Evolutionary conservation across 2,888 invertebrate genomes (phyloP).

Genomic region (Drosophila pseudotalamancana): DNA sequence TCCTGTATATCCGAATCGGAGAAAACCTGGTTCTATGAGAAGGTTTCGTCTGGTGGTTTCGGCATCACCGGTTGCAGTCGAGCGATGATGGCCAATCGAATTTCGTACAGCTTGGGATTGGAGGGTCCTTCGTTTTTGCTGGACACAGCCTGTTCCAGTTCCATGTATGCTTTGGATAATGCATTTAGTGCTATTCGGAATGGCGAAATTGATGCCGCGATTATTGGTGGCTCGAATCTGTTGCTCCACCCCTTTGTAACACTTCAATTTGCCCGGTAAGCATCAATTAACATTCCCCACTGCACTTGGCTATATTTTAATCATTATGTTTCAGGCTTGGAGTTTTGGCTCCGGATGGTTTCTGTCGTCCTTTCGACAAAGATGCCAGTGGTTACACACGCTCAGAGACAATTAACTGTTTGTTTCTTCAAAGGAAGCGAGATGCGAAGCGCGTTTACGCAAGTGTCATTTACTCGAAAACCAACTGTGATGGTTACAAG

Average conservation of each 20-base stretch:
- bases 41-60: constrained; percentile 85
- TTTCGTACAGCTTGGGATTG: constrained; percentile 94
- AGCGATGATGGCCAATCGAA: constrained; percentile 95
- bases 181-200: constrained; percentile 90
- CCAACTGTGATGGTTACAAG: constrained; percentile 92
- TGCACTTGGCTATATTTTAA: not conserved
- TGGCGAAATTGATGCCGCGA: constrained; percentile 94
- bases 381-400: constrained; percentile 92
- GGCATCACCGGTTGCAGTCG: constrained; percentile 90
- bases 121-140: constrained; percentile 95
- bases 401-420: constrained; percentile 90
- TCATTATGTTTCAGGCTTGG: constrained; percentile 86
- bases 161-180: constrained; percentile 93
- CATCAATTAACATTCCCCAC: not conserved
- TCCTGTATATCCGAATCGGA: constrained; percentile 90
- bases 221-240: constrained; percentile 94
- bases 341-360: constrained; percentile 92
- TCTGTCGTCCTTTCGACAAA: constrained; percentile 95
- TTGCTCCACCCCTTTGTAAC: constrained; percentile 95
- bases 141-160: constrained; percentile 98
- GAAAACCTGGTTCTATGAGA: constrained; percentile 89
- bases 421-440: constrained; percentile 89
- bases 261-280: constrained; percentile 91
- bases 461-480: constrained; percentile 90
- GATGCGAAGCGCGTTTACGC: constrained; percentile 89